phyloP scores from a whole-genome alignment of 2,888 invertebrate genomes.

The Troilus luridus region DNA sequence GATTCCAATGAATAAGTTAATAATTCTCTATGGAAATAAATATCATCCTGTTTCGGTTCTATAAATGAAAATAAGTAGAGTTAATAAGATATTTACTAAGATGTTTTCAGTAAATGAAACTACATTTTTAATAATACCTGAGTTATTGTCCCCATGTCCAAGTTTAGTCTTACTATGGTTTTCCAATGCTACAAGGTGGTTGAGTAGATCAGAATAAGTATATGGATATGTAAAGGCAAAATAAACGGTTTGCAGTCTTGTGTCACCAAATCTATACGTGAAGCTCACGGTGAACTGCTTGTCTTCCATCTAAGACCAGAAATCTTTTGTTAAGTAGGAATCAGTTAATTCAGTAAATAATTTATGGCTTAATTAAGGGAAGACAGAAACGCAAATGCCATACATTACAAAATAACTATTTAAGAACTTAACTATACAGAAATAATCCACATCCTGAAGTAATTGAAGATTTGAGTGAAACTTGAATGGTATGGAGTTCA shows the following conservation, averaged over 20 bases:
- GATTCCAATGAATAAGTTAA: conserved; percentile 84
- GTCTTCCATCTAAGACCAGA: conserved; percentile 76
- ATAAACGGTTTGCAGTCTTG: conserved; percentile 80
- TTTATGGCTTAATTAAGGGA: not conserved
- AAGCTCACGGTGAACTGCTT: conserved; percentile 83
- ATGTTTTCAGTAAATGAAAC: conserved; percentile 65
- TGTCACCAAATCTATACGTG: conserved; percentile 80
- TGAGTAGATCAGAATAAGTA: conserved; percentile 86
- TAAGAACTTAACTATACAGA: not conserved
- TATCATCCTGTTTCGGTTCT: conserved; percentile 73
- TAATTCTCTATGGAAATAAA: conserved; percentile 89
- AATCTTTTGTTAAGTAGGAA: not conserved
- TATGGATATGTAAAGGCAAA: conserved; percentile 94
- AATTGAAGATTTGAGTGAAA: not conserved
- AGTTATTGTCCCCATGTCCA: conserved; percentile 72
- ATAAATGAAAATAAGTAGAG: conserved; percentile 49
- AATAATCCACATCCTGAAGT: not conserved
- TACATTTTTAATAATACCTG: conserved; percentile 75
- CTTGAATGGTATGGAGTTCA: not conserved
- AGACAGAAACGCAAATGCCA: not conserved
- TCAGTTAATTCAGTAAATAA: not conserved
- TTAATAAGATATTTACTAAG: conserved; percentile 67
- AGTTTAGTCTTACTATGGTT: conserved; percentile 34
- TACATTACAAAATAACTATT: not conserved
- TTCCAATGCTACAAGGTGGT: conserved; percentile 35